Conservation (phyloP, 2,797 vertebrate species). For the Otolemur crassicaudatus region DNA sequence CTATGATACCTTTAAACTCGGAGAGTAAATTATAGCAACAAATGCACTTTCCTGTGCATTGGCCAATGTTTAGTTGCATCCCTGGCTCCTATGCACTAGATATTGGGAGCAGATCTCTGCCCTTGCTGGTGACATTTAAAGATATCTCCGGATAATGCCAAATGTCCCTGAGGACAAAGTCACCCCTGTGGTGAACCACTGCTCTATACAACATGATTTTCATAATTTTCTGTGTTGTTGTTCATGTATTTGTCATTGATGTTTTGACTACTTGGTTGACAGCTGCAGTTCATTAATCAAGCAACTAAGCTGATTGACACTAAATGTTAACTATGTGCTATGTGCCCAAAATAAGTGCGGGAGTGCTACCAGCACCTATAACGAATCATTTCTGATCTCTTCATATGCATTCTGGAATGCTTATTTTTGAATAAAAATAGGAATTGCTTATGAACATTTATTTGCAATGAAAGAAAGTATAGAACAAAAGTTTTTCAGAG, state of each 20-base stretch:
- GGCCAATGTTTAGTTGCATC: too few species aligned
- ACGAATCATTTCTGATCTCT: not conserved
- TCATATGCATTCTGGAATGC: not conserved
- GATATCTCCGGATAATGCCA: too few species aligned
- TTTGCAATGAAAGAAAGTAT: not conserved
- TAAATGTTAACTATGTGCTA: not conserved
- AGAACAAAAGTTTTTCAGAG: not conserved
- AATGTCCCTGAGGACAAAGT: too few species aligned
- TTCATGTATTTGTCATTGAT: not conserved
- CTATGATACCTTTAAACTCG: not conserved
- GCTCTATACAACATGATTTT: not conserved
- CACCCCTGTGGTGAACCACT: not conserved
- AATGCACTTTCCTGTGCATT: not conserved
- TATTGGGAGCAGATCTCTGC: too few species aligned
- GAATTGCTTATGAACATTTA: not conserved
- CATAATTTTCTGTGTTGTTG: not conserved
- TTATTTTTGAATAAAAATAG: not conserved
- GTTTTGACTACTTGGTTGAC: not conserved
- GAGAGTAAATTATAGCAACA: not conserved
- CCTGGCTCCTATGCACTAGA: too few species aligned
- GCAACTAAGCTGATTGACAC: not conserved
- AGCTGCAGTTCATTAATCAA: not conserved
- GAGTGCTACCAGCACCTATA: not conserved
- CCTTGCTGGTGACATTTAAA: too few species aligned
- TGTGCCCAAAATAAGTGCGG: not conserved